A percentile compares a stretch with the other conserved stretches of the same genome.
phyloP scores from a whole-genome alignment of 2,888 invertebrate species.

The Tetheella fluctuosa region DNA sequence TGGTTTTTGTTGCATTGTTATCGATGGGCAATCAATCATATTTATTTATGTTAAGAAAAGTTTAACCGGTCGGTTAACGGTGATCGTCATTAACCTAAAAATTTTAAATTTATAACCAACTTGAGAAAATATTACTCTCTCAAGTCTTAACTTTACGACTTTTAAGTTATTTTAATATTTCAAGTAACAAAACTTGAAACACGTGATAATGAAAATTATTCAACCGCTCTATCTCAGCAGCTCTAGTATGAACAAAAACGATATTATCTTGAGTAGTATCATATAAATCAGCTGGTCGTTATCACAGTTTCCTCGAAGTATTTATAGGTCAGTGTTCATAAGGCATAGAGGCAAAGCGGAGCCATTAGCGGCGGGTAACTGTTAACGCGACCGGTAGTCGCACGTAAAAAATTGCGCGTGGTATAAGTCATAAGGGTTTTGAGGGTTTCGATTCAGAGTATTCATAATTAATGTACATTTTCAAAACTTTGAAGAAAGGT shows the following conservation, averaged over 20 bases:
- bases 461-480: too few species aligned
- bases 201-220: too few species aligned
- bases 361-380: slow-evolving; percentile 62
- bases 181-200: too few species aligned
- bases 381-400: slow-evolving; percentile 57
- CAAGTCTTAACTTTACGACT: background rate
- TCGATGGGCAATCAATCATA: slow-evolving; percentile 38
- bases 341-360: slow-evolving; percentile 51
- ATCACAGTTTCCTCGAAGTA: slow-evolving; percentile 43
- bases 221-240: too few species aligned
- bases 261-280: slow-evolving; percentile 23
- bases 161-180: too few species aligned
- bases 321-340: slow-evolving; percentile 67
- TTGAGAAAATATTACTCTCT: slow-evolving; percentile 11
- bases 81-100: slow-evolving; percentile 42
- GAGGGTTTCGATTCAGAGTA: background rate
- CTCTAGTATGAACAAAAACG: background rate
- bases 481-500: background rate
- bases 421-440: slow-evolving; percentile 33
- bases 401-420: slow-evolving; percentile 46
- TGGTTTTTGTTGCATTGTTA: slow-evolving; percentile 27
- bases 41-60: slow-evolving; percentile 19
- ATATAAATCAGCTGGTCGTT: slow-evolving; percentile 32
- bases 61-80: slow-evolving; percentile 39
- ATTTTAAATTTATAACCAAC: slow-evolving; percentile 8